A percentile compares a stretch with the other conserved stretches of the same genome.
phyloP scores from a whole-genome alignment of 2,113 vertebrate genomes.

The Scartelaos histophorus region DNA sequence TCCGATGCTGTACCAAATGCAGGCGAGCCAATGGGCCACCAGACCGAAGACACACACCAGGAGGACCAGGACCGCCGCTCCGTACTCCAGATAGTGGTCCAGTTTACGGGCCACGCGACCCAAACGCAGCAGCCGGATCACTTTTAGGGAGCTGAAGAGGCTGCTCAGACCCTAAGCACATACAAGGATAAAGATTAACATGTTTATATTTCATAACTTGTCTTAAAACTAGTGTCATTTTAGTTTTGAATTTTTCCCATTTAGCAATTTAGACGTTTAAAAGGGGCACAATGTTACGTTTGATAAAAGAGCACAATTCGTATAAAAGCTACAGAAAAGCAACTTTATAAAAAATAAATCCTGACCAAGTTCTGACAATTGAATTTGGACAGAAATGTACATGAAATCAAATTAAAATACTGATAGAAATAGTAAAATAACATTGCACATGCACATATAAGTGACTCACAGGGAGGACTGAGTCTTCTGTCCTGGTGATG shows the following conservation, averaged over 20 bases:
- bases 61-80: constrained; percentile 92
- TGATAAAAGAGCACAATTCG: no score
- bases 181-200: not conserved
- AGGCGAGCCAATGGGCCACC: constrained; percentile 97
- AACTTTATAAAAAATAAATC: not conserved
- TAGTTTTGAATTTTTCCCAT: no score
- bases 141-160: constrained; percentile 97
- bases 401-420: not conserved
- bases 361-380: not conserved
- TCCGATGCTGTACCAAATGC: constrained; percentile 99
- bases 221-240: no score
- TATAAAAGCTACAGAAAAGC: no score
- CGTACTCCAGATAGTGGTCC: constrained; percentile 97
- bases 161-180: constrained; percentile 91
- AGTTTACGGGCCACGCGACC: constrained; percentile 94
- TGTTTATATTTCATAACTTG: no score
- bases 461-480: constrained; percentile 71
- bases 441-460: not conserved
- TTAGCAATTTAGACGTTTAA: no score
- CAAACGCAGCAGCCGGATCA: constrained; percentile 91
- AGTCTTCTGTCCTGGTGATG: constrained; percentile 73
- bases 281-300: no score
- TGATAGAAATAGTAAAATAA: not conserved
- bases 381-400: not conserved
- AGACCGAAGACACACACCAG: constrained; percentile 96